Evolutionary conservation across 1,140 invertebrate genomes (phyloP).

Genomic region (Planococcus citri): DNA sequence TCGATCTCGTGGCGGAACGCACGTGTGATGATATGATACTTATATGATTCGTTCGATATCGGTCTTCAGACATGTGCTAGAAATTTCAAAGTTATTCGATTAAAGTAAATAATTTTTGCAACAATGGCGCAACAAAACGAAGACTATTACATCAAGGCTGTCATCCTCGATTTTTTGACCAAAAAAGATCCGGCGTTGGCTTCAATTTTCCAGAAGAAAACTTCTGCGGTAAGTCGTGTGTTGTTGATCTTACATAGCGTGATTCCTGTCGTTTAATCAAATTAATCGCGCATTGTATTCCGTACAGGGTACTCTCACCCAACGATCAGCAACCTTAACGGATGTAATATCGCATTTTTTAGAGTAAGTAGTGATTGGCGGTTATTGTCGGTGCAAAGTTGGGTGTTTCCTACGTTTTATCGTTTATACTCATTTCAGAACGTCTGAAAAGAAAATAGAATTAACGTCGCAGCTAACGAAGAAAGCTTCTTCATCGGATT

Average conservation of each 20-base stretch:
- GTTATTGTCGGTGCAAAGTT: neutral
- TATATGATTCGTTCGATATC: too few species aligned
- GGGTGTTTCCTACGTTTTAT: neutral
- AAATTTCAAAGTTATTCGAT: neutral
- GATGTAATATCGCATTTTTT: neutral
- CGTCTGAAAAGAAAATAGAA: neutral
- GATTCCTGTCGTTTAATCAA: too few species aligned
- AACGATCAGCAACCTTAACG: neutral
- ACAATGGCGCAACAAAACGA: neutral
- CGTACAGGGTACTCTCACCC: neutral
- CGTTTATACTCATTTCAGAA: neutral
- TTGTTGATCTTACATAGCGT: neutral
- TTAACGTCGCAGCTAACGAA: neutral
- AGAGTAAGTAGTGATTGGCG: neutral
- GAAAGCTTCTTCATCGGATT: slow-evolving; percentile 10
- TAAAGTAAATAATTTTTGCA: too few species aligned
- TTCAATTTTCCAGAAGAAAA: slow-evolving; percentile 29
- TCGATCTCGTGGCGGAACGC: too few species aligned
- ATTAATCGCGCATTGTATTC: neutral
- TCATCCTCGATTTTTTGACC: slow-evolving; percentile 25
- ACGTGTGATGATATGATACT: too few species aligned
- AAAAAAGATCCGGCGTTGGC: slow-evolving; percentile 26
- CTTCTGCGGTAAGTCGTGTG: slow-evolving; percentile 27
- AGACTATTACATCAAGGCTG: neutral
- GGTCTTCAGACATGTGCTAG: too few species aligned